Base-by-base conservation (phyloP, 1,140 invertebrate genomes). In the Zaprionus inermis region DNA sequence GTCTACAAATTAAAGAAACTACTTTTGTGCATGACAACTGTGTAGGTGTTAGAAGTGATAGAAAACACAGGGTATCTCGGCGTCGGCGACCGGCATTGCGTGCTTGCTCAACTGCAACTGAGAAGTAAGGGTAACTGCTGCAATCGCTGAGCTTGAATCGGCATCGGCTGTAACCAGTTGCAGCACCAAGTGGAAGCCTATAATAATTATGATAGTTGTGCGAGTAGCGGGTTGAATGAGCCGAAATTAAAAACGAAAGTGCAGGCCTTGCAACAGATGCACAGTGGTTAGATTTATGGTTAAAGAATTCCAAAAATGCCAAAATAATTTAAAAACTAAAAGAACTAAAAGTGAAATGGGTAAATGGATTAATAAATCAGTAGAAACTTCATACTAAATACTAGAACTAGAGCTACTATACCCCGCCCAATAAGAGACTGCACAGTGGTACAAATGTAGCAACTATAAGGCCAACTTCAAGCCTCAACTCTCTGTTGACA, bases 201-300 rank as follows among this genome's bases (percentile, higher is more conserved):
- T 51, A 68, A 71, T 70, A 75, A 66, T 75, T 65, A 71, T 69
- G 61, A 75, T 71, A 71, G 69, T 59, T 60, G 63, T 68, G 68
- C 65, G 74, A 56, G 58, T 52, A 74, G 66, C 72, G 77, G 71
- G 78, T 80, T 80, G 78, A 80, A 80, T 80, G 78, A 66, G 71
- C 78, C 71, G 49, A 74, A 79, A 79, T 76, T 71, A 66, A 80
- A 80, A 80, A 69, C 63, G 66, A 74, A 80, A 75, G 76, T 73
- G 74, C 74, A 64, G 69, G 74, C 69, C 70, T 79, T 60, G 70
- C 56, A 63, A 61, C 24, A 54, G 51, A 14, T 49, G 61, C 55
- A 68, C 57, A 68, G 58, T 70, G 58, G 46, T 54, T 14, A 16
- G n/a, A 28, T n/a, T 49, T 49, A 41, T 16, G 22, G 36, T 36